Evolutionary conservation across 2,888 invertebrate genomes (phyloP).

Genomic region (Acrobasis suavella): DNA sequence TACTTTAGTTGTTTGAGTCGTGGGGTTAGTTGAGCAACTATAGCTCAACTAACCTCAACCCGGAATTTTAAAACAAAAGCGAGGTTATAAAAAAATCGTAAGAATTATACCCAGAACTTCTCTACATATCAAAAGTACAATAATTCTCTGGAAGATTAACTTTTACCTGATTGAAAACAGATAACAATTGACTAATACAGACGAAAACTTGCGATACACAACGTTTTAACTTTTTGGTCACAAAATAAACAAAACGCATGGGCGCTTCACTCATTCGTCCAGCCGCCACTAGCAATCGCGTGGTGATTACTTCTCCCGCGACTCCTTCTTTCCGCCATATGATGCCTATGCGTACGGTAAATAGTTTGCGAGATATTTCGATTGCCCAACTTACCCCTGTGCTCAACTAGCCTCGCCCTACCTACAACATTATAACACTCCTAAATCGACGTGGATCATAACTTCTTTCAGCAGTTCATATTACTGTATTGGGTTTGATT

Average conservation of each 20-base stretch:
- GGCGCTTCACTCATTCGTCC: not conserved
- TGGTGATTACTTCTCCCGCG: no score
- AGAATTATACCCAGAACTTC: not conserved
- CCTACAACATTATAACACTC: no score
- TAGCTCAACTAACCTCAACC: constrained; percentile 7
- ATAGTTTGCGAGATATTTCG: no score
- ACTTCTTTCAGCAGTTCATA: no score
- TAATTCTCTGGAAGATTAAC: not conserved
- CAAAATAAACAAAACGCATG: constrained; percentile 1
- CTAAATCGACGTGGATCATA: no score
- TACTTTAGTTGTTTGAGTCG: constrained; percentile 1
- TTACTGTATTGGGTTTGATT: no score
- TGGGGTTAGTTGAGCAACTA: constrained; percentile 6
- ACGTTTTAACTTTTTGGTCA: not conserved
- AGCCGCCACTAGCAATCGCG: not conserved
- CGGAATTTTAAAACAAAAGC: constrained; percentile 6
- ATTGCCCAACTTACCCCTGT: no score
- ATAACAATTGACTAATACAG: constrained; percentile 3
- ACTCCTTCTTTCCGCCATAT: no score
- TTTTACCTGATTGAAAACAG: constrained; percentile 3
- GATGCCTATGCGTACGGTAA: no score
- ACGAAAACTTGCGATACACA: not conserved
- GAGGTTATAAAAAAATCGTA: not conserved
- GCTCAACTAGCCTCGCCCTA: no score
- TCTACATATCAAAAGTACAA: not conserved